phyloP scores from a whole-genome alignment of 2,797 vertebrate species.

The Sebastes minor region DNA sequence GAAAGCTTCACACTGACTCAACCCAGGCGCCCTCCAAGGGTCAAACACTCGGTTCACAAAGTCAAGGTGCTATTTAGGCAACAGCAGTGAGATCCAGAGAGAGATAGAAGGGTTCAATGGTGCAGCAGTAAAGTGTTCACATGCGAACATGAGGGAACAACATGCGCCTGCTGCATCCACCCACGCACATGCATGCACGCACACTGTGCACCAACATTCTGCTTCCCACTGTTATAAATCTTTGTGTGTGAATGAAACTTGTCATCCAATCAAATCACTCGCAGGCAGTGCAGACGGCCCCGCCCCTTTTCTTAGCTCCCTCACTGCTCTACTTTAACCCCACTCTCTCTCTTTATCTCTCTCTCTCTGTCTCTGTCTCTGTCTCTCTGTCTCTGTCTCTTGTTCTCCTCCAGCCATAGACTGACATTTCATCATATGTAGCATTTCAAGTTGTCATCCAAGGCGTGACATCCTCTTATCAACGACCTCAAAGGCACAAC shows the following conservation, averaged over 20 bases:
- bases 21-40: not conserved
- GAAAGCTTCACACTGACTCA: constrained; percentile 21
- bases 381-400: not conserved
- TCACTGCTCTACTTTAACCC: constrained; percentile 14
- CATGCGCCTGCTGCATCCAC: constrained; percentile 38
- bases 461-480: constrained; percentile 30
- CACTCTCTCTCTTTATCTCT: not conserved
- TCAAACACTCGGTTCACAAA: constrained; percentile 12
- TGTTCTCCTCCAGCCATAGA: constrained; percentile 1
- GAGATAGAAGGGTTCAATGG: constrained; percentile 56
- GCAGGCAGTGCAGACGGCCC: constrained; percentile 22
- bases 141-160: constrained; percentile 27
- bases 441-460: constrained; percentile 6
- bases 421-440: not conserved
- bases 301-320: constrained; percentile 42
- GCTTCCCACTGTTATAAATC: constrained; percentile 72
- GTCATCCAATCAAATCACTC: constrained; percentile 64
- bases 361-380: not conserved
- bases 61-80: constrained; percentile 38
- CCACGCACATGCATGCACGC: constrained; percentile 20
- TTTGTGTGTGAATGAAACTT: constrained; percentile 65
- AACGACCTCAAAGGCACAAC: constrained; percentile 3
- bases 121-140: constrained; percentile 51
- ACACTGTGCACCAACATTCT: constrained; percentile 31
- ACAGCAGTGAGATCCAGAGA: constrained; percentile 35